phyloP scores from a whole-genome alignment of 2,113 vertebrate genomes.

The Phasianus colchicus region DNA sequence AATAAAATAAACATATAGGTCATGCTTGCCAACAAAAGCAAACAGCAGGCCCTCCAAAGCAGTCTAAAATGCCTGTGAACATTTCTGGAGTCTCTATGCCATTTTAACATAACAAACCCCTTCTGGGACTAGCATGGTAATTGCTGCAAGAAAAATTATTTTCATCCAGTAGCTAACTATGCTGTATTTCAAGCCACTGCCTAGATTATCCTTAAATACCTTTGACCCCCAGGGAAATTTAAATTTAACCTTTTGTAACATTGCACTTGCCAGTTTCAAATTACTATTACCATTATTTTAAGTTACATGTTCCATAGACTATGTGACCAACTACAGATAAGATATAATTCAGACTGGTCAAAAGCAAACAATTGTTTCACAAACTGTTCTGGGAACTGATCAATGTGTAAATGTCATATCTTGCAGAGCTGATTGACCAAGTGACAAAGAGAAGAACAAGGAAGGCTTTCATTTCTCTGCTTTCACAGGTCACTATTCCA shows the following conservation, averaged over 20 bases:
- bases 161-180: slow-evolving; percentile 62
- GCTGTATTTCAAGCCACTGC: slow-evolving; percentile 56
- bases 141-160: slow-evolving; percentile 75
- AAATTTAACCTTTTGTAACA: slow-evolving; percentile 56
- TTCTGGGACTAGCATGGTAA: slow-evolving; percentile 63
- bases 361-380: neutral
- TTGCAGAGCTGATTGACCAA: slow-evolving; percentile 10
- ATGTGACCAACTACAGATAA: neutral
- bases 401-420: neutral
- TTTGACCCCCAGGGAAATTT: slow-evolving; percentile 71
- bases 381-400: neutral
- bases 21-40: slow-evolving; percentile 70
- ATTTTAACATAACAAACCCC: slow-evolving; percentile 69
- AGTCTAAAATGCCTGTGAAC: slow-evolving; percentile 64
- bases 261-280: slow-evolving; percentile 33
- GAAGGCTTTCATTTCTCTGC: neutral
- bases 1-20: slow-evolving; percentile 72
- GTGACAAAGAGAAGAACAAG: neutral
- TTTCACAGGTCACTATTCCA: neutral
- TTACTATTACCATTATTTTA: slow-evolving; percentile 26
- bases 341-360: neutral
- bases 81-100: slow-evolving; percentile 48
- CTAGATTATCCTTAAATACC: slow-evolving; percentile 64
- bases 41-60: slow-evolving; percentile 64
- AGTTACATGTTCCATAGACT: neutral